phyloP scores from a whole-genome alignment of 2,113 vertebrate genomes.

The Hemiscyllium ocellatum region DNA sequence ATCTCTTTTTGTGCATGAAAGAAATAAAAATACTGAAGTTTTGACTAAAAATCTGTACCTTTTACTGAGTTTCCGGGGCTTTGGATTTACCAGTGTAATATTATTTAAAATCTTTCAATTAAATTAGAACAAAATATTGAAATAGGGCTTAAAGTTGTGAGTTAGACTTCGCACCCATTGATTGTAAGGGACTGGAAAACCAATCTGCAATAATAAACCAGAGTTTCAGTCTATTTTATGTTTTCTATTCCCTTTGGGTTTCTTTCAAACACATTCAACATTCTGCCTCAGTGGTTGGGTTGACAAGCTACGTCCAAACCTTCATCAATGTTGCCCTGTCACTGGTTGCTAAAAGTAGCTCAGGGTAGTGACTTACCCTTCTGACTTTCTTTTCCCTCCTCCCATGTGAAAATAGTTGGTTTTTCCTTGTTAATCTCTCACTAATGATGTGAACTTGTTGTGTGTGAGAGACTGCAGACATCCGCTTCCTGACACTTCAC shows the following conservation, averaged over 20 bases:
- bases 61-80: background rate
- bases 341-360: constrained; percentile 9
- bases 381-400: background rate
- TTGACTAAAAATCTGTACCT: background rate
- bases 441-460: constrained; percentile 25
- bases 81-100: background rate
- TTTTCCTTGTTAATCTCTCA: constrained; percentile 24
- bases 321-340: constrained; percentile 2
- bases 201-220: background rate
- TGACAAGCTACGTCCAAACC: background rate
- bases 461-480: background rate
- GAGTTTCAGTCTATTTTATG: background rate
- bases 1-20: background rate
- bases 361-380: constrained; percentile 13
- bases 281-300: constrained; percentile 1
- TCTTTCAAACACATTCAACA: background rate
- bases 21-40: background rate
- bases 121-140: background rate
- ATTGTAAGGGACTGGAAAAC: background rate
- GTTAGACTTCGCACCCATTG: background rate
- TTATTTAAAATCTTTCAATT: background rate
- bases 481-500: background rate
- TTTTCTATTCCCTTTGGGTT: background rate
- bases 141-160: background rate
- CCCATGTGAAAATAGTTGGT: background rate